Evolutionary conservation across 2,113 vertebrate genomes (phyloP), one percentile per base, ranked within the genome.

Genomic region (Aplodontia rufa): DNA sequence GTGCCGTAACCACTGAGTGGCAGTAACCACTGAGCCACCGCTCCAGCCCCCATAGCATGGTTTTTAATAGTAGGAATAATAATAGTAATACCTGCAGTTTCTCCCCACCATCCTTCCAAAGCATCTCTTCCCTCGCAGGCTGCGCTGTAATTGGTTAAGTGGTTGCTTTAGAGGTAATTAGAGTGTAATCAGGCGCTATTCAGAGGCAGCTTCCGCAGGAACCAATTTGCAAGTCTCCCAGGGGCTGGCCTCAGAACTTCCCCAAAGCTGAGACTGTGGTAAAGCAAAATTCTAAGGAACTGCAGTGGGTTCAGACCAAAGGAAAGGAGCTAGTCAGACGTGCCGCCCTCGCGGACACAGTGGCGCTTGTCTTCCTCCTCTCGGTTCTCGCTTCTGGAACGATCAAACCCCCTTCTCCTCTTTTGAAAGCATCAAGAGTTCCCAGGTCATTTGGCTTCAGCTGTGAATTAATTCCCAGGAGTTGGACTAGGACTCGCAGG

Each of bases 221-320:
- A 91, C 81, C 90, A 47, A 96, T 92, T 94, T 94, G 94, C 93
- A 91, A 72, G 53, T 76, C 72, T 96, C 94, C 84, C 87, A 47
- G 37, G 81, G 64, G 53, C 66, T 81, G 85, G 82, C 62, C 88
- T 91, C 64, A 30, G 90, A 81, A 83, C 62, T 22, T 81, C 66
- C 93, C 88, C 93, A 76, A 16, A 60, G 53, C 96, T 51, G 71
- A 14, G 58, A 45, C 47, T 28, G 0, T 0, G 1, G 14, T 22
- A 16, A 24, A 45, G 37, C 12, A 12, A 49, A 60, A 53, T 12
- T n/a, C 49, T 4, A 3, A 11, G 69, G 42, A 64, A 11, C 60
- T 24, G 7, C 1, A 26, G 58, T 37, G 47, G 71, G 16, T 76
- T 86, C 42, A 66, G 76, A 47, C 4, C 8, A 12, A 87, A 51